Evolutionary conservation across 2,113 vertebrate species (phyloP).

Genomic region (Saguinus imperator): DNA sequence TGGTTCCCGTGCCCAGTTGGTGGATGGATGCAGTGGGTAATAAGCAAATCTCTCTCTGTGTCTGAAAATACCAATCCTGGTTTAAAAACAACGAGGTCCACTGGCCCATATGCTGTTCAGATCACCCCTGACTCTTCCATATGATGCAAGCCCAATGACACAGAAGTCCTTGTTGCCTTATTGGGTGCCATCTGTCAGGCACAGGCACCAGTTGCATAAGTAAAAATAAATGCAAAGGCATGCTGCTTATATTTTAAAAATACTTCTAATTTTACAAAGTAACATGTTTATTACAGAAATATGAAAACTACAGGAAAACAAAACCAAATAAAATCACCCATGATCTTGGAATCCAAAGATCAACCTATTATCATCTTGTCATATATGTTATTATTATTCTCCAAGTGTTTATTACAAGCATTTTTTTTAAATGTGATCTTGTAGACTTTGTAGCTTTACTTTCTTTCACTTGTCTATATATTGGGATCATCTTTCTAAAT

Average conservation of each 20-base stretch:
- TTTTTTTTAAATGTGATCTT: background rate
- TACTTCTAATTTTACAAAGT: background rate
- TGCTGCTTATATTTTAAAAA: background rate
- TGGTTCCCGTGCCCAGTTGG: slow-evolving; percentile 40
- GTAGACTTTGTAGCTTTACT: background rate
- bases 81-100: background rate
- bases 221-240: background rate
- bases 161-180: background rate
- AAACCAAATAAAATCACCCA: background rate
- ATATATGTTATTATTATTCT: background rate
- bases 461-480: background rate
- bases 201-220: no score
- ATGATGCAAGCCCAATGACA: background rate
- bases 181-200: background rate
- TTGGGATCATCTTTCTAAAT: background rate
- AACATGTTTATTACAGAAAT: background rate
- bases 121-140: background rate
- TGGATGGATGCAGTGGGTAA: background rate
- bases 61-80: background rate
- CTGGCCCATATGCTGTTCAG: background rate
- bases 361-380: background rate
- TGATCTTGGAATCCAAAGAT: background rate
- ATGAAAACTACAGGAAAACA: background rate
- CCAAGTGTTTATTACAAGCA: background rate
- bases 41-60: slow-evolving; percentile 24